phyloP scores from a whole-genome alignment of 2,113 vertebrate species.

The Indri indri region DNA sequence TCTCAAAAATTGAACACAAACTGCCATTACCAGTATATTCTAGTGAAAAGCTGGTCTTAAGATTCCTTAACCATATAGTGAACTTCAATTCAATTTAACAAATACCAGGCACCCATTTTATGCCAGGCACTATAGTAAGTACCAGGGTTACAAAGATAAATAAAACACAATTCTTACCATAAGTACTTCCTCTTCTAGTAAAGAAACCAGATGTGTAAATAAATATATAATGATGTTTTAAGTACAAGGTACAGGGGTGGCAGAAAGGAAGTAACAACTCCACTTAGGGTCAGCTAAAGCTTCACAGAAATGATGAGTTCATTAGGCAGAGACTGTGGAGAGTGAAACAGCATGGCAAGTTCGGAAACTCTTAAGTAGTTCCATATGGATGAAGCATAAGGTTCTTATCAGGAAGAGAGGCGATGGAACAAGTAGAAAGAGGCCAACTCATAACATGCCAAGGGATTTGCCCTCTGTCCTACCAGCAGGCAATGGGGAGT shows the following conservation, averaged over 20 bases:
- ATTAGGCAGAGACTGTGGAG: background rate
- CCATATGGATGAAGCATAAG: background rate
- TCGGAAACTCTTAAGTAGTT: background rate
- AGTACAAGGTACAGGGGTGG: background rate
- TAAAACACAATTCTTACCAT: background rate
- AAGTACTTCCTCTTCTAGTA: background rate
- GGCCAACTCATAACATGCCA: background rate
- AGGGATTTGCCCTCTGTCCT: background rate
- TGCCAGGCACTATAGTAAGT: background rate
- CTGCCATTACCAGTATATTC: background rate
- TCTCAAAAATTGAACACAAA: background rate
- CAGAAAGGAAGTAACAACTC: background rate
- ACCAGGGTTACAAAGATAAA: background rate
- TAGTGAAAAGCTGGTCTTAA: background rate
- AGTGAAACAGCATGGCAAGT: background rate
- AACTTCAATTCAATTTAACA: conserved; percentile 24
- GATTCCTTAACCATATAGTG: background rate
- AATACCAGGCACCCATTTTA: background rate
- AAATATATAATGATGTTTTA: background rate
- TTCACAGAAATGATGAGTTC: background rate
- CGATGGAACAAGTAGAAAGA: background rate
- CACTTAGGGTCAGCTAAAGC: background rate
- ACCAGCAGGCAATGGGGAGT: background rate
- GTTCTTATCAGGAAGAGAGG: background rate
- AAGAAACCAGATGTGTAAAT: background rate